Evolutionary conservation across 2,888 invertebrate genomes (phyloP), one percentile per base, ranked within the genome.

Genomic region (Xanthia icteritia): DNA sequence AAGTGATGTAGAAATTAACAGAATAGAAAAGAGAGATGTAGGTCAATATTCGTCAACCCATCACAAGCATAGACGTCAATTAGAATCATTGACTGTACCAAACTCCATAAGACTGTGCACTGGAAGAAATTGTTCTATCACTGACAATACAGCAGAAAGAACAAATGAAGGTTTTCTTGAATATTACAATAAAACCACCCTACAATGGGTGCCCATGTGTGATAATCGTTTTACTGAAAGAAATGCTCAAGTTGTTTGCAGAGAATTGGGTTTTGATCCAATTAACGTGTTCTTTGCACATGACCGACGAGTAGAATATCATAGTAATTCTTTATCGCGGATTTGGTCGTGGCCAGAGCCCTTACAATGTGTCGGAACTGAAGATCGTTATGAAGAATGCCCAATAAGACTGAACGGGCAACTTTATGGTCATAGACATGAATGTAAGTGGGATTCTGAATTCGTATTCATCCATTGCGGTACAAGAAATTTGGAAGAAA

Each of bases 281-380:
- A 97, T 99, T 48, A 99, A 99, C 92, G 98, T 99, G 0, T 99
- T 98, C 92, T 98, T 99, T 84, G 98, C 98, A 51, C 98, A 98
- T 88, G 99, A 98, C 86, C 97, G 98, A 8, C 97, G 99, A 85
- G 98, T 99, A 84, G 99, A 99, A 92, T 98, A 98, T 90, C 99
- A 99, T 93, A 98, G 98, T 69, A 98, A 98, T 90, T 98, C 99
- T 0, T 95, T 99, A 76, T 98, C 98, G 0, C 97, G 99, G 80
- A 98, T 99, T 88, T 98, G 99, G 98, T 98, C 99, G 0, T 99
- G 99, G 99, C 99, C 99, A 0, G 99, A 99, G 93, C 99, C 99
- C 0, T 94, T 99, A 67, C 99, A 98, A 94, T 98, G 98, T 89
- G 97, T 97, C 45, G 98, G 98, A 0, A 97, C 97, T 72, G 99